Evolutionary conservation across 2,888 invertebrate genomes (phyloP), one percentile per base, ranked within the genome.

Genomic region (Hemithea aestivaria): DNA sequence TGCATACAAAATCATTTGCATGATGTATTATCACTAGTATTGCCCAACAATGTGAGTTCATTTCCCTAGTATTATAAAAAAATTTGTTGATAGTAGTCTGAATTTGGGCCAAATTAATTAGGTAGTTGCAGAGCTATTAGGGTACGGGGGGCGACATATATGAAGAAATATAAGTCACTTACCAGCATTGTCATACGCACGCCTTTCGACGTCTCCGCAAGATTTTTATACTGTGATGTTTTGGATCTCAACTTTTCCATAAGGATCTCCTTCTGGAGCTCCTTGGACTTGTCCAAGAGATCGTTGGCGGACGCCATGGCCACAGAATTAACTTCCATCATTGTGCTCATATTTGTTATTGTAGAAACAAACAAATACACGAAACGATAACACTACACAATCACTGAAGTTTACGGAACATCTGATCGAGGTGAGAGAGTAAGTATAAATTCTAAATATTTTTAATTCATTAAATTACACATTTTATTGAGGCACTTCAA

Each of bases 241-340:
- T 96, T 96, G 26, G 94, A 93, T 40, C 96, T 91, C 34, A 98
- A 84, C 68, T 95, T 95, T 72, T 97, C 97, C 96, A 98, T 97
- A 45, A 97, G 87, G 43, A 95, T 90, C 76, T 96, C 95, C 84
- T 94, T 91, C 73, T 95, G 94, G 33, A 87, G 78, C 52, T 87
- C 87, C 48, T 83, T 83, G 20, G 84, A 84, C 62, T 87, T 87
- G 51, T 87, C 83, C 33, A 81, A 55, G 32, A 81, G 57, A 27
- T 72, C 77, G 49, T 66, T 78, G 32, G 66, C 48, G 27, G 73
- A 58, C 45, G 69, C 66, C 83, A 85, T 80, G 40, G 62, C 49
- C 53, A 69, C 50, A 50, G 68, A 45, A 57, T 69, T 81, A 40
- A 43, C 71, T 44, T 85, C 85, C 66, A 73, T 77, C 83, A 84